Conservation (phyloP, 2,113 vertebrate genomes). For the Lepisosteus oculatus region DNA sequence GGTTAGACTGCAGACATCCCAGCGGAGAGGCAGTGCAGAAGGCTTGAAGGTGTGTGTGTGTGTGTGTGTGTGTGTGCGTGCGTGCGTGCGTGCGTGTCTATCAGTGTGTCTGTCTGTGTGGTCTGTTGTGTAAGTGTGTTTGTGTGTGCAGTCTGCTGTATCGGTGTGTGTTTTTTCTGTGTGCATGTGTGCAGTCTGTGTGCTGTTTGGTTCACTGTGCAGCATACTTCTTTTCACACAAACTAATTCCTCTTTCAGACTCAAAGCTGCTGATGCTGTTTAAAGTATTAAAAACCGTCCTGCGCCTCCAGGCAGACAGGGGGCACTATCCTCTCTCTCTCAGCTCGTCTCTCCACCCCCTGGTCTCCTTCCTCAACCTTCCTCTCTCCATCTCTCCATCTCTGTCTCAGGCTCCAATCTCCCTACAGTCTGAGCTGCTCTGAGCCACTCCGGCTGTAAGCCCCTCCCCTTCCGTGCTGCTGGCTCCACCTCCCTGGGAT, state of each 20-base stretch:
- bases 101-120: no score
- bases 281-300: conserved; percentile 30
- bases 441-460: conserved; percentile 39
- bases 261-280: conserved; percentile 33
- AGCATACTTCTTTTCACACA: background rate
- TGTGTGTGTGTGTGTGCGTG: background rate
- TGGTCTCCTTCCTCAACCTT: background rate
- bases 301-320: conserved; percentile 11
- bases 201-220: background rate
- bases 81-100: background rate
- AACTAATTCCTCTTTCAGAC: conserved; percentile 25
- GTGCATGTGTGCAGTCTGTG: background rate
- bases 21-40: background rate
- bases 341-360: background rate
- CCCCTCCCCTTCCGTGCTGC: conserved; percentile 40
- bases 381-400: background rate
- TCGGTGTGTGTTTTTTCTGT: no score
- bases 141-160: no score
- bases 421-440: conserved; percentile 44
- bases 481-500: conserved; percentile 15
- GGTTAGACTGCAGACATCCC: no score
- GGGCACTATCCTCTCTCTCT: conserved; percentile 14
- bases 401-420: conserved; percentile 43
- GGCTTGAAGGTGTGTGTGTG: background rate
- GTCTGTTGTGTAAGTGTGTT: background rate